Base-by-base conservation (phyloP, 2,888 invertebrate species). In the Dorcus parallelipipedus region DNA sequence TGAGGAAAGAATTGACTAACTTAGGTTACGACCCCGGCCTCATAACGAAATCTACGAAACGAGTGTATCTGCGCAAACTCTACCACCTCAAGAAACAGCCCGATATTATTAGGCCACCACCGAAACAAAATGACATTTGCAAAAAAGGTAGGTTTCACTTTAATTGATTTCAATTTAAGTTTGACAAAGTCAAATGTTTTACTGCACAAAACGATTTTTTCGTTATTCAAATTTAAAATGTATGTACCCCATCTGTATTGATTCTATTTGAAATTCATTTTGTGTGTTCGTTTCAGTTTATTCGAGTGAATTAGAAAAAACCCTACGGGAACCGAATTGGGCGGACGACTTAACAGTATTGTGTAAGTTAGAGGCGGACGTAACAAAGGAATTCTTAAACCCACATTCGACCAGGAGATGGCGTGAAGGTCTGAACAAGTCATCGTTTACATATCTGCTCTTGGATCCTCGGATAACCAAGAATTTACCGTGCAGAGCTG, bases 371-470 rank as follows among this genome's bases (percentile, higher is more conserved):
- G 91, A 91, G 67, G 79, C 78, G 17, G 75, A 80, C 64, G 81
- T 86, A 0, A 78, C 81, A 0, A 67, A 76, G 0, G 86, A 88
- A 68, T 91, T 91, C 73, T 77, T 78, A 0, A 79, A 79, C 26
- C 81, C 81, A 0, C 82, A 82, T 69, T 7, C 82, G 17, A 77
- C 80, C 20, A 78, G 80, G 51, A 81, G 78, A 62, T 86, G 90
- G 86, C 83, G 91, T 0, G 91, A 90, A 70, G 92, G 92, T 0
- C 81, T 82, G 1, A 80, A 84, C 2, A 96, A 95, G 76, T 88
- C 89, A 0, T 94, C 91, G 1, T 97, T 97, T 71, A 95, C 92
- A 9, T 97, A 97, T 73, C 78, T 97, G 42, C 80, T 97, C 0
- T 79, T 97, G 38, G 97, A 97, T 79, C 95, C 97, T 0, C 79